Conservation (phyloP, 2,888 invertebrate species). For the Cantharis nigra region DNA sequence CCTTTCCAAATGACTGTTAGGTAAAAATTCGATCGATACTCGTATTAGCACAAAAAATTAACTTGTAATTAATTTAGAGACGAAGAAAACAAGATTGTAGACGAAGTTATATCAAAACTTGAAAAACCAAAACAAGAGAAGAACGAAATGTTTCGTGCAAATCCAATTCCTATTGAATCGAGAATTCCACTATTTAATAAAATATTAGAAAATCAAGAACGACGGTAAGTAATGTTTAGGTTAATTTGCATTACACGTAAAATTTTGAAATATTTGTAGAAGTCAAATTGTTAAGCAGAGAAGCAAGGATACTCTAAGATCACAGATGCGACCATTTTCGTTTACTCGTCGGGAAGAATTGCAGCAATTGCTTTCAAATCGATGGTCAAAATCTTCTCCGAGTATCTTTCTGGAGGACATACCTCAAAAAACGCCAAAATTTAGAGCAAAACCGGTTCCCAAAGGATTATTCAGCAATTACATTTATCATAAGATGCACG, state of each 20-base stretch:
- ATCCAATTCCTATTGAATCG: conserved; percentile 72
- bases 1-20: conserved; percentile 74
- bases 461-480: conserved; percentile 72
- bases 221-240: conserved; percentile 59
- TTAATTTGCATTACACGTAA: background rate
- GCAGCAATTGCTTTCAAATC: conserved; percentile 51
- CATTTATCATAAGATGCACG: conserved; percentile 71
- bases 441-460: conserved; percentile 71
- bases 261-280: conserved; percentile 50
- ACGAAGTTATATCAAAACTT: conserved; percentile 55
- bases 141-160: conserved; percentile 62
- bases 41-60: too few relatives aligned
- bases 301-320: conserved; percentile 65
- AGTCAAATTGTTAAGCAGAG: conserved; percentile 64
- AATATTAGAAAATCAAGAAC: conserved; percentile 72
- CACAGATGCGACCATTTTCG: conserved; percentile 69
- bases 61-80: conserved; percentile 59
- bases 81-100: conserved; percentile 65
- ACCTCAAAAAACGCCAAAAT: conserved; percentile 60
- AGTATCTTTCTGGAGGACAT: conserved; percentile 48
- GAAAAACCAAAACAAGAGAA: conserved; percentile 51
- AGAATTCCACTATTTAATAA: conserved; percentile 73
- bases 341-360: conserved; percentile 66
- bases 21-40: conserved; percentile 43
- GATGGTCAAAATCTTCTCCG: conserved; percentile 52